Percentiles rank a stretch among this genome's conserved stretches.
These are phyloP conservation scores for Pangasius mekongensis DNA, from an alignment of 2,797 vertebrate species.

Conservation along the genomic window DNA sequence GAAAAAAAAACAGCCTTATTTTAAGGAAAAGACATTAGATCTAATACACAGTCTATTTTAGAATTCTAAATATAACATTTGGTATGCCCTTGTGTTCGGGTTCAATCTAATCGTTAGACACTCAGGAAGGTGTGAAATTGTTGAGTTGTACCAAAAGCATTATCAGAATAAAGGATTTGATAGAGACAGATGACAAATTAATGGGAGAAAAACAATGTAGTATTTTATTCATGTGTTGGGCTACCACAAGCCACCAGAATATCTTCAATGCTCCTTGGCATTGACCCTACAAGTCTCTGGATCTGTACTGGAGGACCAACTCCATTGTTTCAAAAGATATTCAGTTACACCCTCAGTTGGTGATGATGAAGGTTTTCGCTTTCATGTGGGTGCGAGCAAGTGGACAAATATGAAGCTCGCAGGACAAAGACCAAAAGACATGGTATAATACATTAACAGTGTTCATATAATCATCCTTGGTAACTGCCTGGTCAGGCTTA, in stretches of 20 bases:
- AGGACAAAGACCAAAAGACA: not conserved
- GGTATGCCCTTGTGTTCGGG: conserved; percentile 8
- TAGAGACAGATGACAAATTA: not conserved
- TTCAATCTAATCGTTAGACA: conserved; percentile 25
- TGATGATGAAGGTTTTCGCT: not conserved
- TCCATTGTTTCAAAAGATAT: not conserved
- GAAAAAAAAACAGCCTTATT: conserved; percentile 27
- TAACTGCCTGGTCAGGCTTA: not conserved
- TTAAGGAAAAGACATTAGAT: conserved; percentile 23
- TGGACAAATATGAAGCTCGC: not conserved
- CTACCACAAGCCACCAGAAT: not conserved
- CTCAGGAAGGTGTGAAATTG: conserved; percentile 28
- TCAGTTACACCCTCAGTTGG: not conserved
- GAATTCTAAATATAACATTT: conserved; percentile 18
- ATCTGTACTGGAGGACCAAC: not conserved
- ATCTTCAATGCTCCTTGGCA: not conserved
- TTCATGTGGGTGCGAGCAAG: not conserved
- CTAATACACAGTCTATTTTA: conserved; percentile 29
- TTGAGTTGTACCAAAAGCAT: conserved; percentile 25
- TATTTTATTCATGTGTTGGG: not conserved
- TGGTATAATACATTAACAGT: not conserved
- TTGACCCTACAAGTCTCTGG: not conserved
- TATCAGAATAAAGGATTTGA: conserved; percentile 36
- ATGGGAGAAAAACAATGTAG: not conserved
- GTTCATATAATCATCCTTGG: not conserved